Evolutionary conservation across 2,113 vertebrate species (phyloP).

Genomic region (Furnarius figulus): DNA sequence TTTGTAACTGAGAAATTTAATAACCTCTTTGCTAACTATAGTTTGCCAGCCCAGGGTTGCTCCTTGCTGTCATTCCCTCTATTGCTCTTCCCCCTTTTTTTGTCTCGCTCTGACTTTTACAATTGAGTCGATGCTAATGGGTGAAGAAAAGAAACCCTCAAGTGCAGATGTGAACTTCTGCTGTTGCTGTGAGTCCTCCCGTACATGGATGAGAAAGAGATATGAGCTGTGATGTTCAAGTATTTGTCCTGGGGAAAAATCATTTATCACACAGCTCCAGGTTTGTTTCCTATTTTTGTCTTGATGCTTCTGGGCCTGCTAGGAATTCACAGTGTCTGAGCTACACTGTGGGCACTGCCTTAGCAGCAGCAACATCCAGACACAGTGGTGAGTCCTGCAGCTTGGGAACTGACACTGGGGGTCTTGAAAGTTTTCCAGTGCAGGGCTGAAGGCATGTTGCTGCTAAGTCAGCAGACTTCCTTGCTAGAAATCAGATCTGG

Average conservation of each 20-base stretch:
- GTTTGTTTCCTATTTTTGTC: background rate
- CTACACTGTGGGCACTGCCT: background rate
- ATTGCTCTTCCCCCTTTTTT: fast-evolving
- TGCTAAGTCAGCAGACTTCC: background rate
- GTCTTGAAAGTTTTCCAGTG: background rate
- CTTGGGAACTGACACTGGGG: background rate
- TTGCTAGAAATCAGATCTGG: background rate
- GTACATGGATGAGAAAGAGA: background rate
- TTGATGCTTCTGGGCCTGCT: background rate
- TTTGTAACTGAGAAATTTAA: background rate
- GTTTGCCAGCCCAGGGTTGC: background rate
- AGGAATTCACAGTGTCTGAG: background rate
- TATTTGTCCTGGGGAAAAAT: background rate
- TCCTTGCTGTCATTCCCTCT: background rate
- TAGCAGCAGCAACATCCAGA: background rate
- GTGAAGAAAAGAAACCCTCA: background rate
- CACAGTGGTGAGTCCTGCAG: background rate
- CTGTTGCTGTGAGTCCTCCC: background rate
- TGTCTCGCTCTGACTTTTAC: background rate
- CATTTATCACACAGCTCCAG: background rate
- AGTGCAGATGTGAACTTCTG: background rate
- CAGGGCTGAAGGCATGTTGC: background rate
- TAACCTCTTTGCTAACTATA: background rate
- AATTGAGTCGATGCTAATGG: background rate
- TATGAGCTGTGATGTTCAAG: background rate